Percentiles rank a stretch among this genome's conserved stretches.
Evolutionary conservation across 1,140 invertebrate genomes (phyloP).

Genomic region (Scaptomyza hsui): DNA sequence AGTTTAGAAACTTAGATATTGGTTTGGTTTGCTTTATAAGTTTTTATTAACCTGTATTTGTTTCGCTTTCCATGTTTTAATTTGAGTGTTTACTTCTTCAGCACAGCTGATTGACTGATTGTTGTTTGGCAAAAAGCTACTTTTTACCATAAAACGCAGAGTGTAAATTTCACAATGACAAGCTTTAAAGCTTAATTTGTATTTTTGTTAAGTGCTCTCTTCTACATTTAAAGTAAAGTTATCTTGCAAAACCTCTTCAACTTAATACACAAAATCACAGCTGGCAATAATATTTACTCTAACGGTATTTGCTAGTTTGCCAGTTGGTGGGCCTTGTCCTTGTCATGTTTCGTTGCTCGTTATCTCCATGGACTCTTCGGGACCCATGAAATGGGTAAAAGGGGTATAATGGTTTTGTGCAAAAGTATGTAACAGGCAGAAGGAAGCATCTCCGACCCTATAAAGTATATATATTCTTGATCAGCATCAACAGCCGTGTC

Average conservation of each 20-base stretch:
- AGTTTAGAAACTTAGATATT: background rate
- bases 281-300: constrained; percentile 17
- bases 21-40: too few relatives aligned
- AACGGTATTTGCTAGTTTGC: constrained; percentile 25
- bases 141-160: background rate
- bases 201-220: too few relatives aligned
- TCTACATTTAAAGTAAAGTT: too few relatives aligned
- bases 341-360: constrained; percentile 69
- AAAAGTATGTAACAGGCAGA: too few relatives aligned
- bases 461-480: too few relatives aligned
- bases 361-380: constrained; percentile 56
- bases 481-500: too few relatives aligned
- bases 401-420: too few relatives aligned
- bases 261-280: background rate
- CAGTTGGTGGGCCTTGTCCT: constrained; percentile 61
- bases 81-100: background rate
- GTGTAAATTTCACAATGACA: constrained; percentile 13
- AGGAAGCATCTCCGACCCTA: too few relatives aligned
- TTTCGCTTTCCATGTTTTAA: constrained; percentile 1
- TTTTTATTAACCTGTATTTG: background rate
- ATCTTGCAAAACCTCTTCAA: too few relatives aligned
- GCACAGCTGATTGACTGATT: constrained; percentile 4
- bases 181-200: background rate
- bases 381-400: too few relatives aligned
- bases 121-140: constrained; percentile 16